These are phyloP conservation scores for Gobius niger DNA, from an alignment of 2,113 vertebrate genomes.

Conservation along the genomic window DNA sequence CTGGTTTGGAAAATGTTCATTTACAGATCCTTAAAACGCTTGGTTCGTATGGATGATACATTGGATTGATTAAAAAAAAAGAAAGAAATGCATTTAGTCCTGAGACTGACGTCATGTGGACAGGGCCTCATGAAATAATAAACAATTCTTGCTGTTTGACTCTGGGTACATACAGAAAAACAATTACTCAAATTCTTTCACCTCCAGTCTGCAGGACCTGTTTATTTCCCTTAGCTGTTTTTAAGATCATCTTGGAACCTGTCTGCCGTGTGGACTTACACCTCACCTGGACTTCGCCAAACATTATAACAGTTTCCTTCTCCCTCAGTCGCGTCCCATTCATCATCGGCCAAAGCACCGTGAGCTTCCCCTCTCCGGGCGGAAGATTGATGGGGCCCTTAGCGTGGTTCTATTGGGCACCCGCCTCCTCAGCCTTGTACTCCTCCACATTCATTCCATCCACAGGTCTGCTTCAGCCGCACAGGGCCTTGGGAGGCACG, in stretches of 20 bases:
- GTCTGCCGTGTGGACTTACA: slow-evolving; percentile 24
- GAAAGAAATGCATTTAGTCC: no score
- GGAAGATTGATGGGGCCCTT: slow-evolving; percentile 67
- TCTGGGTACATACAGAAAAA: no score
- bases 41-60: no score
- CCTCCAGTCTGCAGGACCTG: no score
- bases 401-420: slow-evolving; percentile 47
- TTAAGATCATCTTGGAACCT: slow-evolving; percentile 15
- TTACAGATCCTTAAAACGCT: no score
- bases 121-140: no score
- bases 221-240: no score
- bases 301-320: slow-evolving; percentile 52
- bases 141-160: no score
- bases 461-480: slow-evolving; percentile 31
- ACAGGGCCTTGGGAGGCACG: slow-evolving; percentile 22
- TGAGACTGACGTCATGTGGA: no score
- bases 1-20: no score
- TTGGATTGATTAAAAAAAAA: no score
- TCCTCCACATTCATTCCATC: slow-evolving; percentile 18
- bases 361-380: slow-evolving; percentile 37
- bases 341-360: slow-evolving; percentile 53
- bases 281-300: slow-evolving; percentile 37
- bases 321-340: slow-evolving; percentile 32
- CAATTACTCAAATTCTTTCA: no score
- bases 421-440: slow-evolving; percentile 32